Evolutionary conservation across 2,888 invertebrate genomes (phyloP).

Genomic region (Epinotia bilunana): DNA sequence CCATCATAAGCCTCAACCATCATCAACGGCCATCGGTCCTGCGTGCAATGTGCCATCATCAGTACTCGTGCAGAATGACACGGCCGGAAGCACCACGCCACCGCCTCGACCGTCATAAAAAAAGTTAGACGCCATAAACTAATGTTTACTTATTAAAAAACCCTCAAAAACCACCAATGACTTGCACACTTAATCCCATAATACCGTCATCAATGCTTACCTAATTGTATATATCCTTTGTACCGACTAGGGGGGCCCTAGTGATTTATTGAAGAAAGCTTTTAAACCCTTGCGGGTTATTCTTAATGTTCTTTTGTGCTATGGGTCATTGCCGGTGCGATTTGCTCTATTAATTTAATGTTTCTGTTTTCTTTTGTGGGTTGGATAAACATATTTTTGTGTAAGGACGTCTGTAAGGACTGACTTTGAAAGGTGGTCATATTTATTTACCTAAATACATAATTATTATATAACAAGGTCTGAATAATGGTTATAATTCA

Average conservation of each 20-base stretch:
- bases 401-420: neutral
- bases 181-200: conserved; percentile 63
- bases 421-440: neutral
- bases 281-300: conserved; percentile 80
- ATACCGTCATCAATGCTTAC: conserved; percentile 71
- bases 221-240: conserved; percentile 75
- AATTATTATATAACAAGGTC: no score
- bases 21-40: no score
- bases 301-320: conserved; percentile 54
- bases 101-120: no score
- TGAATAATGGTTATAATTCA: no score
- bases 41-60: no score
- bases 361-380: conserved; percentile 42
- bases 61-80: no score
- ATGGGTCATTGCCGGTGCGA: conserved; percentile 66
- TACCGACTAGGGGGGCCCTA: conserved; percentile 51
- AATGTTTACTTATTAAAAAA: conserved; percentile 31
- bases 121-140: neutral
- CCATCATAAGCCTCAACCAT: no score
- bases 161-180: conserved; percentile 54
- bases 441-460: neutral
- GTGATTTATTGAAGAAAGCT: conserved; percentile 83
- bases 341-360: conserved; percentile 70
- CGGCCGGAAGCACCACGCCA: no score
- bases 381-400: conserved; percentile 5